These are phyloP conservation scores for Platysteira castanea DNA, from an alignment of 2,113 vertebrate species.

Conservation along the genomic window DNA sequence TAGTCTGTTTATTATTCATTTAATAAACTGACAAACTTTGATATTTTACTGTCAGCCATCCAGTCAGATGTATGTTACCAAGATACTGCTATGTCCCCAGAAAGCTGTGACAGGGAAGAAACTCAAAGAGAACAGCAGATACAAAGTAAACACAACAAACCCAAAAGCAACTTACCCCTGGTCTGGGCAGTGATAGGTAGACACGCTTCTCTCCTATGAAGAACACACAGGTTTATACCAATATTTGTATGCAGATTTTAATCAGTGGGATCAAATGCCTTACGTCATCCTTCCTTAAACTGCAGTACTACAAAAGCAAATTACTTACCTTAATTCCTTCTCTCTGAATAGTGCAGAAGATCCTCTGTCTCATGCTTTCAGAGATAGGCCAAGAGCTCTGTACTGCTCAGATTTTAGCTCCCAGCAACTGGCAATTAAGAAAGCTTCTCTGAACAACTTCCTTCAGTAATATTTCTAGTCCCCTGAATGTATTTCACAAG, in stretches of 20 bases:
- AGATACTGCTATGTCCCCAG: neutral
- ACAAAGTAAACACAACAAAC: neutral
- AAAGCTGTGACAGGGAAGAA: neutral
- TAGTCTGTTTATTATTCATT: neutral
- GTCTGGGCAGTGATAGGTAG: conserved; percentile 92
- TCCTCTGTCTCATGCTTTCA: neutral
- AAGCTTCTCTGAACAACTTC: neutral
- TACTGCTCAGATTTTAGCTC: neutral
- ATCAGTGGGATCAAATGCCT: neutral
- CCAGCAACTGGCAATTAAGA: neutral
- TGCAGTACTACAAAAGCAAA: neutral
- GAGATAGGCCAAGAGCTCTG: neutral
- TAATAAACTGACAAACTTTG: neutral
- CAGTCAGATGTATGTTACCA: neutral
- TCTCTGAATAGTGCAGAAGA: neutral
- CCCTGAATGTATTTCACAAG: neutral
- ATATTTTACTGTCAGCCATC: neutral
- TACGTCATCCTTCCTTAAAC: neutral
- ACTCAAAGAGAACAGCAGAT: neutral
- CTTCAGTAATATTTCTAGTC: neutral
- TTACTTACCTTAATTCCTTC: conserved; percentile 19
- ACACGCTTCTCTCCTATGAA: conserved; percentile 91
- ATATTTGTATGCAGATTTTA: neutral
- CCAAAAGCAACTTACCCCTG: conserved; percentile 82
- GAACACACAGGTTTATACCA: conserved; percentile 64